Conservation (phyloP, 2,113 vertebrate species). For the Ranitomeya imitator region DNA sequence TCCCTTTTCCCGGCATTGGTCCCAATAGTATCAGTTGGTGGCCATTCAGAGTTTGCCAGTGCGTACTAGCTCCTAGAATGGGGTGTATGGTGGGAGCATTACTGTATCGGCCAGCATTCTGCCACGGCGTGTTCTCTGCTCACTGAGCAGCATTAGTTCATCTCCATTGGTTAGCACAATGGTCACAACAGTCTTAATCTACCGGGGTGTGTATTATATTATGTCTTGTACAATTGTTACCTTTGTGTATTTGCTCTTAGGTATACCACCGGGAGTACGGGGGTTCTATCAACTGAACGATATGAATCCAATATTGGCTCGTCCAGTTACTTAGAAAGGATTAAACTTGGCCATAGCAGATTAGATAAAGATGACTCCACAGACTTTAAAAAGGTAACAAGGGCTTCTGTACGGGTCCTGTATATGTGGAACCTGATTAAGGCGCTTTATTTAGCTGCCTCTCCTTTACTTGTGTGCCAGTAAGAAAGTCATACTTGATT, state of each 20-base stretch:
- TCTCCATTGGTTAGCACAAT: background rate
- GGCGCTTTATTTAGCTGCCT: background rate
- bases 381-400: conserved; percentile 94
- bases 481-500: background rate
- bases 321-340: conserved; percentile 81
- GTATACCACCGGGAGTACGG: conserved; percentile 74
- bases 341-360: conserved; percentile 84
- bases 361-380: conserved; percentile 88
- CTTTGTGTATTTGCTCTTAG: conserved; percentile 66
- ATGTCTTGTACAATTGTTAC: background rate
- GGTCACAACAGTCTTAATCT: too few species aligned
- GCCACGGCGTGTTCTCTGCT: background rate
- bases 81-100: too few species aligned
- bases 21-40: too few species aligned
- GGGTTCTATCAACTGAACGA: conserved; percentile 77
- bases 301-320: conserved; percentile 77
- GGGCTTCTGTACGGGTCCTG: background rate
- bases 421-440: background rate
- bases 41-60: too few species aligned
- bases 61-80: too few species aligned
- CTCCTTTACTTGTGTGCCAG: background rate
- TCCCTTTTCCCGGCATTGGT: too few species aligned
- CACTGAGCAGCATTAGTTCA: background rate
- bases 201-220: background rate
- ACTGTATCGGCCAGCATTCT: background rate